Evolutionary conservation across 1,140 invertebrate species (phyloP), one percentile per base, ranked within the genome.

Genomic region (Maconellicoccus hirsutus): DNA sequence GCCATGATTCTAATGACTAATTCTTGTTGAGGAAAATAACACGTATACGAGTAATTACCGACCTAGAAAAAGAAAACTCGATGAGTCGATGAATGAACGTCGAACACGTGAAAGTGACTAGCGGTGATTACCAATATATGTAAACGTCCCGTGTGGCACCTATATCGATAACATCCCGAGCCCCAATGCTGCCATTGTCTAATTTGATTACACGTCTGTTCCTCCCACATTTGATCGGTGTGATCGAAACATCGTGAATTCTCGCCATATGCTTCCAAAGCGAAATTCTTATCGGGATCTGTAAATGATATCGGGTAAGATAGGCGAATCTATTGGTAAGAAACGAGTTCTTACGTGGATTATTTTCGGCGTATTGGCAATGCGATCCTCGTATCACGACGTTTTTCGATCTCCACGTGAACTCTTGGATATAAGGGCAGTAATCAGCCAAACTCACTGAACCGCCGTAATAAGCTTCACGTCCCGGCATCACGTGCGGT

Each of bases 341-440:
- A 70, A 59, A 69, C 42, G n/a, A 70, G 71, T 59, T 84, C 85
- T 85, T 83, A 93, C 91, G 87, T 73, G 93, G 92, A 83, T 93
- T 95, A 78, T 98, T 98, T 77, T 96, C 91, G 63, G 85, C 82
- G 75, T 89, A 94, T 33, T 88, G 86, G 79, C 94, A 98, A 76
- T 94, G 88, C 21, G 93, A 95, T 22, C 94, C 93, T 70, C 94
- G 82, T 12, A 96, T 87, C 59, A 92, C 86, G 10, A 91, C 85
- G 76, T 91, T 92, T 75, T 91, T 89, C 75, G 91, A 89, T 73
- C 89, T 85, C 95, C 95, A 97, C 0, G 92, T 95, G 77, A 97
- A 97, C 81, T 97, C 94, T 81, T 96, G 97, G 71, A 98, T 91
- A 78, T 97, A 99, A 0, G 97, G 96, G 80, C 97, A 99, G 79